These are phyloP conservation scores for Sapajus apella DNA, from an alignment of 2,113 vertebrate genomes.

Conservation along the genomic window DNA sequence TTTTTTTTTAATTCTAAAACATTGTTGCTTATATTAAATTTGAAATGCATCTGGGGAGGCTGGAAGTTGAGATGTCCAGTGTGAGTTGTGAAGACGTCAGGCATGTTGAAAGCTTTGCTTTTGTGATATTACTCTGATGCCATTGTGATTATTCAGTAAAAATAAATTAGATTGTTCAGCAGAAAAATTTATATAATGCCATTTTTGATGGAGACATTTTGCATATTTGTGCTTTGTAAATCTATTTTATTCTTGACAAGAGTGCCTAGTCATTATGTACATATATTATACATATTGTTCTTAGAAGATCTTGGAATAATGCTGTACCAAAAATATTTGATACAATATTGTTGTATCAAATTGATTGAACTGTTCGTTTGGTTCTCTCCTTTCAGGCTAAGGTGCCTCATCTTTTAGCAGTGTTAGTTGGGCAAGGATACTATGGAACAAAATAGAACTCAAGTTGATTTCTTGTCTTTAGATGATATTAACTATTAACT, in stretches of 20 bases:
- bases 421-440: slow-evolving; percentile 46
- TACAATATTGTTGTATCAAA: too few species aligned
- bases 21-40: slow-evolving; percentile 39
- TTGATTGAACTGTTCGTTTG: too few species aligned
- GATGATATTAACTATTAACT: background rate
- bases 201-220: slow-evolving; percentile 29
- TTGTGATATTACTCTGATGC: background rate
- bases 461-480: slow-evolving; percentile 20
- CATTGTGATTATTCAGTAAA: slow-evolving; percentile 15
- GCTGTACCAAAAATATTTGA: background rate
- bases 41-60: slow-evolving; percentile 2
- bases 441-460: background rate
- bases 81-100: background rate
- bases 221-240: background rate
- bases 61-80: background rate
- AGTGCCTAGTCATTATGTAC: background rate
- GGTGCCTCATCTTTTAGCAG: slow-evolving; percentile 58
- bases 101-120: slow-evolving; percentile 9
- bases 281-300: background rate
- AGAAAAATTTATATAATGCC: background rate
- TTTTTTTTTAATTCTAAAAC: background rate
- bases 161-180: background rate
- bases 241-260: background rate
- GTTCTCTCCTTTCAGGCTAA: slow-evolving; percentile 59
- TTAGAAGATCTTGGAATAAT: background rate